Base-by-base conservation (phyloP, 2,113 vertebrate species). In the Calonectris borealis region DNA sequence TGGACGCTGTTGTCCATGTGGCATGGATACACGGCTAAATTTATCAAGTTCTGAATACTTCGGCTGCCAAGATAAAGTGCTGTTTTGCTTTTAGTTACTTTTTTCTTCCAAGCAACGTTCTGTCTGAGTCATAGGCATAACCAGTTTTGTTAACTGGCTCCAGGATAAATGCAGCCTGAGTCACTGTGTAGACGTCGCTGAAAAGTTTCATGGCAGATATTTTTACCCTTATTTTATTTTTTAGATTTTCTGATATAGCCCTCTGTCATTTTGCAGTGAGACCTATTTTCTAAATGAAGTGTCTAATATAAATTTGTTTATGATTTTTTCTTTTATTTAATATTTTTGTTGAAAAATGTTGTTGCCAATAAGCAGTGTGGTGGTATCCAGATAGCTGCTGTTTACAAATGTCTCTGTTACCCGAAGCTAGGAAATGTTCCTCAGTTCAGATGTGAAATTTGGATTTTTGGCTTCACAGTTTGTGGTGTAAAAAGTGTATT, bases 241-340 rank as follows among this genome's bases (percentile, higher is more conserved):
- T 95, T 89, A 96, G 90, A 64, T 79, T 87, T 91, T 95, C 82
- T 93, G 83, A 73, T 51, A 49, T 90, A 61, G 19, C 54, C 22
- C 20, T 80, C 88, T 90, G 72, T 46, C 52, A 16, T 86, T 77
- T 94, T 84, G 48, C 82, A 85, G 46, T 97, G 96, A 85, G 93
- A 72, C 77, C 60, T 87, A 49, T 95, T 95, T 96, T 94, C 90
- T 97, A 94, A 95, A 97, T 97, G 97, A 97, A 96, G 94, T 94
- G 79, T 70, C 58, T 92, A 93, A 90, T 89, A 85, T 80, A 92
- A 79, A 86, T 80, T 95, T 93, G 69, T 78, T 71, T 54, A 81
- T 95, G 34, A 36, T n/a, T 96, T 96, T 83, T 61, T 54, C 46
- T 96, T 93, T 94, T 86, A 86, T 95, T 96, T 94, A 85, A 94